Conservation (phyloP, 2,113 vertebrate species). For the Gobio gobio region DNA sequence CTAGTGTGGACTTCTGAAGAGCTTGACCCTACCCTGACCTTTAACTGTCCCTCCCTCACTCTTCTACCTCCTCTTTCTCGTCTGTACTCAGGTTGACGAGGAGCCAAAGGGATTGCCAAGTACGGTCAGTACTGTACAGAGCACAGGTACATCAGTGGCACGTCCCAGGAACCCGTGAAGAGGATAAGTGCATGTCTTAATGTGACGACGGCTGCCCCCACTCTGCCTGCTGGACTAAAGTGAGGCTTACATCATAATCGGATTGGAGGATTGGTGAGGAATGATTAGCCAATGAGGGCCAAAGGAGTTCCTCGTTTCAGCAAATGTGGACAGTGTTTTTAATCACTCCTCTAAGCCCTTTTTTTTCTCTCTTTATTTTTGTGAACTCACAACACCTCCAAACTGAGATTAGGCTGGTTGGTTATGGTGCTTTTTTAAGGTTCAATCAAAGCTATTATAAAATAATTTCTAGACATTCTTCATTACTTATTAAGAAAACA, state of each 20-base stretch:
- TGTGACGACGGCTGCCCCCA: constrained; percentile 25
- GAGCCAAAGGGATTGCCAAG: not conserved
- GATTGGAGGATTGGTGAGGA: constrained; percentile 69
- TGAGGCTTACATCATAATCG: constrained; percentile 67
- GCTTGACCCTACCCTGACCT: not conserved
- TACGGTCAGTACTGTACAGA: constrained; percentile 5
- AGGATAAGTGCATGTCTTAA: constrained; percentile 35
- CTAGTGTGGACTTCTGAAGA: too few relatives aligned
- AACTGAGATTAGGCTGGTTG: not conserved
- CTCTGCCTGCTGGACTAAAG: constrained; percentile 21
- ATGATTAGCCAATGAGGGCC: constrained; percentile 64
- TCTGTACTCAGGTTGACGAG: not conserved
- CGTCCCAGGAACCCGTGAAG: not conserved
- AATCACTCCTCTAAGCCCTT: not conserved
- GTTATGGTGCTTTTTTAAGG: not conserved
- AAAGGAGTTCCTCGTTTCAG: constrained; percentile 47
- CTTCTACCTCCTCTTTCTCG: not conserved
- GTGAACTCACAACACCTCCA: not conserved
- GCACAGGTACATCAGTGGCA: not conserved
- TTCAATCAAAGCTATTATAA: not conserved
- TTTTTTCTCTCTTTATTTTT: not conserved
- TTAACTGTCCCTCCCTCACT: not conserved
- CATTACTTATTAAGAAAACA: not conserved
- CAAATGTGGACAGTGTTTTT: not conserved
- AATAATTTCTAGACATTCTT: not conserved